phyloP scores from a whole-genome alignment of 1,140 invertebrate species.

The Drosophila chauvacae region DNA sequence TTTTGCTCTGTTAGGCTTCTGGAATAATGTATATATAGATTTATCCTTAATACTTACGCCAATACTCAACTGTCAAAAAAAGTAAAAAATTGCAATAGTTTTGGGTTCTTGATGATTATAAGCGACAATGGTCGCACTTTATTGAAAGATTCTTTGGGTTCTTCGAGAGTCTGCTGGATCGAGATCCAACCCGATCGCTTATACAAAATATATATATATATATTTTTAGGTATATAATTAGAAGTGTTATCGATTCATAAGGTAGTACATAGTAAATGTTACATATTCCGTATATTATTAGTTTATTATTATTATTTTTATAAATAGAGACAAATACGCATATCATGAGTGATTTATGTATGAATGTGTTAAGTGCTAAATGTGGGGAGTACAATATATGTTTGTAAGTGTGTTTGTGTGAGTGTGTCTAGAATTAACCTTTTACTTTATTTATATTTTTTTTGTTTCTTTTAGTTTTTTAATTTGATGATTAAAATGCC shows the following conservation, averaged over 20 bases:
- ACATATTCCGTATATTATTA: conserved; percentile 51
- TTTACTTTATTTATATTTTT: conserved; percentile 6
- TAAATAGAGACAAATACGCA: conserved; percentile 79
- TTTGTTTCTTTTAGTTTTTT: conserved; percentile 14
- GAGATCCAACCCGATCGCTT: conserved; percentile 52
- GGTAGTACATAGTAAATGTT: conserved; percentile 78
- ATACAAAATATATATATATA: conserved; percentile 72
- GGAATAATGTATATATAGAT: too few species aligned
- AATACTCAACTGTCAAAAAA: neutral
- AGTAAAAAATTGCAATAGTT: conserved; percentile 3
- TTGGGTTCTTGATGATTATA: conserved; percentile 75
- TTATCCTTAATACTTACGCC: conserved; percentile 1
- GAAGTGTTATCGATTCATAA: conserved; percentile 72
- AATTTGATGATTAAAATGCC: conserved; percentile 45
- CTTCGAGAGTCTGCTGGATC: conserved; percentile 59
- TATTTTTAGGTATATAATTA: conserved; percentile 63
- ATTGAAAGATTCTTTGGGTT: conserved; percentile 75
- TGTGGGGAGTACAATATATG: conserved; percentile 56
- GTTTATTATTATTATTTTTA: conserved; percentile 50
- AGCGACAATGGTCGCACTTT: conserved; percentile 82
- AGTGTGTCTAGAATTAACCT: conserved; percentile 35
- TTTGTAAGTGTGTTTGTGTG: conserved; percentile 19
- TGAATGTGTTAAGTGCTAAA: conserved; percentile 58
- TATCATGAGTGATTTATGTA: conserved; percentile 60
- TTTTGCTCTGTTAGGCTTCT: too few species aligned